phyloP scores from a whole-genome alignment of 2,113 vertebrate genomes.

The Laterallus jamaicensis region DNA sequence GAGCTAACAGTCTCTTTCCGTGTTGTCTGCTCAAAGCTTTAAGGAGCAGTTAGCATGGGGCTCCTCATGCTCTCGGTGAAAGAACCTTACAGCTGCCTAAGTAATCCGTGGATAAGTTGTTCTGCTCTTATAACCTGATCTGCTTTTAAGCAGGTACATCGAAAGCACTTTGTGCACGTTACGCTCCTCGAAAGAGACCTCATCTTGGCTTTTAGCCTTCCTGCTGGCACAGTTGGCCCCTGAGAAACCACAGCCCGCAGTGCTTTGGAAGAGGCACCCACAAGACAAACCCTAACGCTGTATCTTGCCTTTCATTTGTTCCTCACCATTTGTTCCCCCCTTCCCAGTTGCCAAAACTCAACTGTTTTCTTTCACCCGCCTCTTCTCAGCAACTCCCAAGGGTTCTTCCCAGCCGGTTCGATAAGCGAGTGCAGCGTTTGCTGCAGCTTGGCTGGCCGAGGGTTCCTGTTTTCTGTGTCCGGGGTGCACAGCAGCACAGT shows the following conservation, averaged over 20 bases:
- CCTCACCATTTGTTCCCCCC: background rate
- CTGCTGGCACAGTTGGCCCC: background rate
- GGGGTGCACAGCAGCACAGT: background rate
- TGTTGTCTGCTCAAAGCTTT: background rate
- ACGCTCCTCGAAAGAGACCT: background rate
- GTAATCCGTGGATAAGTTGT: fast-evolving
- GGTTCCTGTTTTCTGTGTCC: background rate
- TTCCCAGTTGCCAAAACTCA: background rate
- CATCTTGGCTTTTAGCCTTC: background rate
- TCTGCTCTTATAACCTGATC: background rate
- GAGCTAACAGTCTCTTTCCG: background rate
- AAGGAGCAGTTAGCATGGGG: background rate
- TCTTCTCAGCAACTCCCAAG: background rate
- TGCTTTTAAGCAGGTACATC: background rate
- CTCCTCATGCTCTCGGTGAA: background rate
- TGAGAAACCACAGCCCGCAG: background rate
- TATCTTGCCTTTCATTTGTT: fast-evolving
- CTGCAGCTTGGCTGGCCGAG: background rate
- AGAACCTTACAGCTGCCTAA: background rate
- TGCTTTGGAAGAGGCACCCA: background rate
- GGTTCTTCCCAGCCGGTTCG: background rate
- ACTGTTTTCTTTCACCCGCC: background rate
- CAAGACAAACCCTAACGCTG: background rate
- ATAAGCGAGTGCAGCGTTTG: background rate
- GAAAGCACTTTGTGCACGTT: background rate